A percentile compares a stretch with the other conserved stretches of the same genome.
These are phyloP conservation scores for Auanema freiburgensis DNA, from an alignment of 2,888 invertebrate genomes.

Conservation along the genomic window DNA sequence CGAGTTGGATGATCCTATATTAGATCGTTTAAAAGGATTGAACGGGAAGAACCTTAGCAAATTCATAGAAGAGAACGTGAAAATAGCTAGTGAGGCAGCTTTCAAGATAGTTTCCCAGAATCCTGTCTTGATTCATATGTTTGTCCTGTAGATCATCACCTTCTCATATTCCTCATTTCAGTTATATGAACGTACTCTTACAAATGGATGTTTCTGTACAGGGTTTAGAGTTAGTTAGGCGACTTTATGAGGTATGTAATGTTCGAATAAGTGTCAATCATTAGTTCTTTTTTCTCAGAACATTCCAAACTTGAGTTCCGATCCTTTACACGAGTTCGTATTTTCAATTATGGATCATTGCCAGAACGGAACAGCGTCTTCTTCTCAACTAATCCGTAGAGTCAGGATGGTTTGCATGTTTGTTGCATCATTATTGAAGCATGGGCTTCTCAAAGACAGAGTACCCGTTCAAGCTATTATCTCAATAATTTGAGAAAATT, in stretches of 20 bases:
- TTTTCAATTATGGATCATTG: constrained; percentile 1
- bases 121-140: too few species aligned
- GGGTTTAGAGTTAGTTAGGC: constrained; percentile 13
- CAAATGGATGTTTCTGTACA: constrained; percentile 7
- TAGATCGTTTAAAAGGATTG: too few species aligned
- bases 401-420: constrained; percentile 16
- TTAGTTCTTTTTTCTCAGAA: constrained; percentile 6
- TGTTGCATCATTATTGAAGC: constrained; percentile 10
- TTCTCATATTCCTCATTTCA: not conserved
- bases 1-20: too few species aligned
- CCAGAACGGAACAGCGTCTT: constrained; percentile 1
- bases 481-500: not conserved
- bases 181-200: constrained; percentile 2
- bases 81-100: too few species aligned
- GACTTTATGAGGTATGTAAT: constrained; percentile 12
- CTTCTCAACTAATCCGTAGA: constrained; percentile 12
- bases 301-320: constrained; percentile 5
- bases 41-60: too few species aligned
- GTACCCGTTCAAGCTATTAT: not conserved
- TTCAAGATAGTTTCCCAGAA: too few species aligned
- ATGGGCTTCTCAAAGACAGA: not conserved
- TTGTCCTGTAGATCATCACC: too few species aligned
- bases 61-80: too few species aligned
- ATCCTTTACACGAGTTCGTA: constrained; percentile 11
- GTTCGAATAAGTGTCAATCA: not conserved